Evolutionary conservation across 2,888 invertebrate species (phyloP), one percentile per base, ranked within the genome.

Genomic region (Thecocarcelia acutangulata): DNA sequence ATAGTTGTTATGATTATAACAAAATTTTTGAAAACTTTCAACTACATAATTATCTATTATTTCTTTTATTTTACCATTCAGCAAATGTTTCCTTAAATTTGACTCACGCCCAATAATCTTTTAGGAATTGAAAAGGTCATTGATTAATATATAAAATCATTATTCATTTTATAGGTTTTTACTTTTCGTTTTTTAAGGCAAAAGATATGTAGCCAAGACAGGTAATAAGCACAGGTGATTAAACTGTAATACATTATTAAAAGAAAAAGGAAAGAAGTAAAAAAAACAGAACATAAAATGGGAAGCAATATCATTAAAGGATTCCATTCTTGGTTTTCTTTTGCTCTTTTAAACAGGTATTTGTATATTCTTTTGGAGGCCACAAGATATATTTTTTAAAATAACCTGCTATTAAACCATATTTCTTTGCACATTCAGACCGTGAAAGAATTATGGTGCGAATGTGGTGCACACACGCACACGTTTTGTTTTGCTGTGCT

Each of bases 371-470:
- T 64, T 52, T 66, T 58, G 59, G 54, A 59, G 54, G 64, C 73
- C 69, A 58, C 42, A 63, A 61, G 59, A 66, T 76, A 81, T 69
- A 64, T 75, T 68, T 80, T 66, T 52, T 58, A 13, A 61, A 24
- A 59, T 70, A 74, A 70, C 56, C 74, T 74, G 69, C 52, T 70
- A 76, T 69, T 73, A 75, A 58, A 61, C 13, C 44, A 33, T 37
- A 37, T 19, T 52, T 15, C 11, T 28, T 54, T 59, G 44, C 46
- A 13, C 52, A 44, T 66, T 61, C 46, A 79, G 52, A 78, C 70
- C 82, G 77, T 83, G 78, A 82, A 82, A 70, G 82, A 78, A 82
- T 82, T 82, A 82, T 74, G 78, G 77, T 74, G 83, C 78, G 76
- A 83, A 83, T 80, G 72, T 73, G 61, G 37, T 78, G 75, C 78